Conservation (phyloP, 2,888 invertebrate species). For the Drosophila koepferae region DNA sequence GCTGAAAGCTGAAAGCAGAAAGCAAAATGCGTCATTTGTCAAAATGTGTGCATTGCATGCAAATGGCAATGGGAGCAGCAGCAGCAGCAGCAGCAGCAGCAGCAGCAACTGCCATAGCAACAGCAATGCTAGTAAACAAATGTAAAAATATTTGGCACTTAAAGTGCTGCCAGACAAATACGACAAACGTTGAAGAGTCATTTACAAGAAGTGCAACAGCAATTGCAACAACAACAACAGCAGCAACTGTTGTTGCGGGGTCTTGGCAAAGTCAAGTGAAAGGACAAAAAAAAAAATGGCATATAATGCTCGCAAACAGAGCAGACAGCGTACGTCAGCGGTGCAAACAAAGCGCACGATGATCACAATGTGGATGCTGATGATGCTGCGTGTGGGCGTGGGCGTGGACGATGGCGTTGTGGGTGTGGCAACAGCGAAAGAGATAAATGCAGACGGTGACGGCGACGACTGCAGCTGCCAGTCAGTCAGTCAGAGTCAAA, state of each 20-base stretch:
- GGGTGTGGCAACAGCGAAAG: slow-evolving; percentile 20
- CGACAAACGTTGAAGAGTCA: slow-evolving; percentile 78
- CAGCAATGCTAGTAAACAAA: slow-evolving; percentile 61
- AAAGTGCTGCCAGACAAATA: slow-evolving; percentile 79
- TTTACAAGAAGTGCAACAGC: slow-evolving; percentile 70
- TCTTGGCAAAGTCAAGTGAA: slow-evolving; percentile 48
- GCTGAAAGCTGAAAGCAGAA: slow-evolving; percentile 21
- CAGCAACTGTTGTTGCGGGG: slow-evolving; percentile 26
- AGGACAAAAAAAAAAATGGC: slow-evolving; percentile 61
- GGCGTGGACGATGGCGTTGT: slow-evolving; percentile 3
- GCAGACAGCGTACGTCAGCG: slow-evolving; percentile 70
- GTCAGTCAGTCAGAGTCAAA: slow-evolving; percentile 41
- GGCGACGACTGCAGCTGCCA: slow-evolving; percentile 48
- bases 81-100: slow-evolving; percentile 13
- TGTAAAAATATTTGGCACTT: slow-evolving; percentile 79
- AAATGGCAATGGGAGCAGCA: slow-evolving; percentile 33
- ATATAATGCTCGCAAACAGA: slow-evolving; percentile 60
- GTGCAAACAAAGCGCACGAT: slow-evolving; percentile 60
- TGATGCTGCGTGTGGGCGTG: slow-evolving; percentile 18
- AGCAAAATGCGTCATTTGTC: slow-evolving; percentile 50
- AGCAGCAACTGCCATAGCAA: slow-evolving; percentile 33
- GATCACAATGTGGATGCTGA: slow-evolving; percentile 19
- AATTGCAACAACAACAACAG: slow-evolving; percentile 29
- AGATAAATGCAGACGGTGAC: slow-evolving; percentile 41
- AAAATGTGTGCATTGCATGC: slow-evolving; percentile 40